Conservation (phyloP, 1,140 invertebrate species). For the Hesperophylax magnus region DNA sequence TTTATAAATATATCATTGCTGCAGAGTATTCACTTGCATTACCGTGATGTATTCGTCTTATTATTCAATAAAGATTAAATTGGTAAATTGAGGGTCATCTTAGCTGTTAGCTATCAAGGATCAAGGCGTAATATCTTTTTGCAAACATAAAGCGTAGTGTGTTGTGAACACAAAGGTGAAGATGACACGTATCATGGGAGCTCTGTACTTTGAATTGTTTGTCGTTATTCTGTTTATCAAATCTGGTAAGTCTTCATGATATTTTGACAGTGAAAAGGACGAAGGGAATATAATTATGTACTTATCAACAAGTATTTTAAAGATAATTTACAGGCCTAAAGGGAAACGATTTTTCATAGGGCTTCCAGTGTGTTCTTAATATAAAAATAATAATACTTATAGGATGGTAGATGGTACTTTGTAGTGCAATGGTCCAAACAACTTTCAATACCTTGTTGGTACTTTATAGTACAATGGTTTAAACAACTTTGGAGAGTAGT, state of each 20-base stretch:
- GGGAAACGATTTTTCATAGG: no score
- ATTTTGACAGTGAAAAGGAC: no score
- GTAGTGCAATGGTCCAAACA: no score
- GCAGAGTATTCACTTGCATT: background rate
- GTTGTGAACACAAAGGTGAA: background rate
- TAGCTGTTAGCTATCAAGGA: background rate
- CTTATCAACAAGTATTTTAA: no score
- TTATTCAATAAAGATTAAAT: slow-evolving; percentile 30
- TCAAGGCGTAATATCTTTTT: background rate
- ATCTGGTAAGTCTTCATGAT: background rate
- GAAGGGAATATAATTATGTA: no score
- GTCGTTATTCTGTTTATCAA: background rate
- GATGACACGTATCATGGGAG: background rate
- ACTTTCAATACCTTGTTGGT: no score
- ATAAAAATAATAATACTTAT: no score
- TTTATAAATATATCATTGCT: background rate
- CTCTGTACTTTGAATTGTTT: background rate
- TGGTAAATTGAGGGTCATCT: background rate
- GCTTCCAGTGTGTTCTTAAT: no score
- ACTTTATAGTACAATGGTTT: no score
- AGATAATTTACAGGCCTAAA: no score
- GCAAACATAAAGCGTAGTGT: background rate
- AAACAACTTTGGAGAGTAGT: no score
- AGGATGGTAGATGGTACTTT: no score
- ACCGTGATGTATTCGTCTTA: slow-evolving; percentile 9